Evolutionary conservation across 1,140 invertebrate species (phyloP).

Genomic region (Drosophila lowei): DNA sequence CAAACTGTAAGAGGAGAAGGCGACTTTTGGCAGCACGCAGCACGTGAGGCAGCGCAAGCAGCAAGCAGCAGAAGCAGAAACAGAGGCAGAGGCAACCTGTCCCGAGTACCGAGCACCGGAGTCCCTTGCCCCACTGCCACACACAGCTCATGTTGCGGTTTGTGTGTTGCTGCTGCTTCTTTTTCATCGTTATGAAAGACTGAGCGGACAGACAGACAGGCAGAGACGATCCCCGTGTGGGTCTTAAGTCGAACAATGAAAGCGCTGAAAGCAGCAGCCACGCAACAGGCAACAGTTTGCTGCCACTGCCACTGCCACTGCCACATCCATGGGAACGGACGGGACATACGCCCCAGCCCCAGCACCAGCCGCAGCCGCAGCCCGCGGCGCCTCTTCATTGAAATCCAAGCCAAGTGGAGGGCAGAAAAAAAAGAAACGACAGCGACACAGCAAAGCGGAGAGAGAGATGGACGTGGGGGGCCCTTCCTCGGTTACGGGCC

Average conservation of each 20-base stretch:
- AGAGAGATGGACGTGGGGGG: background rate
- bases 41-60: constrained; percentile 51
- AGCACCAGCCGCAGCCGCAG: constrained; percentile 16
- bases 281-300: constrained; percentile 38
- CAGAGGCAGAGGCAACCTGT: constrained; percentile 27
- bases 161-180: constrained; percentile 3
- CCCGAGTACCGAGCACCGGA: background rate
- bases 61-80: background rate
- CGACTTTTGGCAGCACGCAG: constrained; percentile 76
- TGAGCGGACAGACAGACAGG: constrained; percentile 14
- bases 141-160: constrained; percentile 27
- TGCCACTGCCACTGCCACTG: constrained; percentile 24
- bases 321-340: constrained; percentile 21
- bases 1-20: constrained; percentile 63
- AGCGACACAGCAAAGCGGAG: constrained; percentile 9
- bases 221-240: constrained; percentile 49
- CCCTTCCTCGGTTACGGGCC: background rate
- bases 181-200: constrained; percentile 33
- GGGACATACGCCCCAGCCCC: too few species aligned
- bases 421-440: constrained; percentile 12
- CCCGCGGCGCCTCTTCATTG: constrained; percentile 53
- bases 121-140: constrained; percentile 1
- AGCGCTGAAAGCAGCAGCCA: constrained; percentile 61
- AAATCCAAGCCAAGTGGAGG: constrained; percentile 48
- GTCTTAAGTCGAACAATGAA: constrained; percentile 75